Conservation (phyloP, 1,140 invertebrate genomes). For the Drosophila fuyamai region DNA sequence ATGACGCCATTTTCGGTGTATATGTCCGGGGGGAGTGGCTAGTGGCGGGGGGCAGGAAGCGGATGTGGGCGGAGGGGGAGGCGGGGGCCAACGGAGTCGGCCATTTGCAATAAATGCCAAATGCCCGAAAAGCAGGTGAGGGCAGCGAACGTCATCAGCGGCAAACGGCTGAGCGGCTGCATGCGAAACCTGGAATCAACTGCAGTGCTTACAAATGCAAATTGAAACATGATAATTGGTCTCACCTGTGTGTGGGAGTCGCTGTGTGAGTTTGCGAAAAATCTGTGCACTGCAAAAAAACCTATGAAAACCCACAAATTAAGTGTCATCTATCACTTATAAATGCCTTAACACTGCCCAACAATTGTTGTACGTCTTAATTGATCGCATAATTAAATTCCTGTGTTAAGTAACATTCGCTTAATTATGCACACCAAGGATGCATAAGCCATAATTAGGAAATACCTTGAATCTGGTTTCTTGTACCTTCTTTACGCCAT, state of each 20-base stretch:
- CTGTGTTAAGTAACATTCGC: too few species aligned
- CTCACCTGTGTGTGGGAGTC: constrained; percentile 25
- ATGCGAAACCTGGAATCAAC: constrained; percentile 23
- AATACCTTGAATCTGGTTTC: too few species aligned
- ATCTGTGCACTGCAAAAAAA: not conserved
- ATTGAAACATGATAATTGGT: constrained; percentile 75
- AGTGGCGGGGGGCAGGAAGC: not conserved
- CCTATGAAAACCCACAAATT: not conserved
- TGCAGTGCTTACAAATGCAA: constrained; percentile 73
- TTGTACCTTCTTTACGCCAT: too few species aligned
- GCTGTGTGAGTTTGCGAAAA: constrained; percentile 4
- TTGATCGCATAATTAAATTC: too few species aligned
- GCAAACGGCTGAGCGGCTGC: constrained; percentile 12
- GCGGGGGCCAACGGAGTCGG: constrained; percentile 9
- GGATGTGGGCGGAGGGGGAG: too few species aligned
- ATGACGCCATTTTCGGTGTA: constrained; percentile 51
- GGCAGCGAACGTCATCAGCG: constrained; percentile 21
- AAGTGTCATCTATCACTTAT: too few species aligned
- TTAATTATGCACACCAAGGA: too few species aligned
- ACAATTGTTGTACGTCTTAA: too few species aligned
- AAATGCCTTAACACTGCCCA: too few species aligned
- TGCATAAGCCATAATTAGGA: too few species aligned
- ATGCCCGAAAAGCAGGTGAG: constrained; percentile 33
- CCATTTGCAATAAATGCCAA: constrained; percentile 65
- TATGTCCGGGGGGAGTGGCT: not conserved